Conservation (phyloP, 1,140 invertebrate genomes). For the Rhizoglyphus robini region DNA sequence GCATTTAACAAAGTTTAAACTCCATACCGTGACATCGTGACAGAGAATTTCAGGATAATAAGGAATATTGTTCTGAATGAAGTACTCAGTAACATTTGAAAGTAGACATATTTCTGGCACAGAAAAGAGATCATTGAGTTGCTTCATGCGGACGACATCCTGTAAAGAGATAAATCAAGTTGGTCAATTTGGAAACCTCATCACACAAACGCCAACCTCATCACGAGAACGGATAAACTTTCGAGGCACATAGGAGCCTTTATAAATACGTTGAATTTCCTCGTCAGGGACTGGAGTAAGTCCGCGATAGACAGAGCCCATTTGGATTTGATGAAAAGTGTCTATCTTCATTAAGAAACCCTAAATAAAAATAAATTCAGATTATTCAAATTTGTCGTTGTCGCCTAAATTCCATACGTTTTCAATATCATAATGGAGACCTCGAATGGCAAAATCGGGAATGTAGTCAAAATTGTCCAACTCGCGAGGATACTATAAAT, state of each 20-base stretch:
- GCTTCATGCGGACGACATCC: constrained; percentile 66
- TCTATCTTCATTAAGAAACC: constrained; percentile 88
- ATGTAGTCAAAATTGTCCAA: constrained; percentile 68
- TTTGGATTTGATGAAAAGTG: constrained; percentile 88
- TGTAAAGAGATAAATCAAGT: constrained; percentile 28
- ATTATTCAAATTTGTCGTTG: background rate
- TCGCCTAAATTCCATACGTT: constrained; percentile 40
- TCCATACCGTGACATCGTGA: constrained; percentile 69
- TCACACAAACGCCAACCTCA: constrained; percentile 26
- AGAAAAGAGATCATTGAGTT: constrained; percentile 90
- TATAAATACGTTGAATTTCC: constrained; percentile 72
- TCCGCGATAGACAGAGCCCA: constrained; percentile 77
- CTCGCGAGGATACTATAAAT: constrained; percentile 66
- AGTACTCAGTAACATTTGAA: constrained; percentile 85
- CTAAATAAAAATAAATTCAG: constrained; percentile 10
- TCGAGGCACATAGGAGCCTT: constrained; percentile 43
- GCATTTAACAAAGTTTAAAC: constrained; percentile 16
- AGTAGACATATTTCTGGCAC: constrained; percentile 87
- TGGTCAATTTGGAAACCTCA: background rate
- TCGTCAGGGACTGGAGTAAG: constrained; percentile 61
- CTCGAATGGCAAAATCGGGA: constrained; percentile 76
- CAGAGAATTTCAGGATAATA: constrained; percentile 92
- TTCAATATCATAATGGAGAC: constrained; percentile 89
- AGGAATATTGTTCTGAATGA: constrained; percentile 70
- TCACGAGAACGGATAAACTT: constrained; percentile 36